Percentiles rank a stretch among this genome's conserved stretches.
phyloP scores from a whole-genome alignment of 2,797 vertebrate genomes.

The Hemitrygon akajei region DNA sequence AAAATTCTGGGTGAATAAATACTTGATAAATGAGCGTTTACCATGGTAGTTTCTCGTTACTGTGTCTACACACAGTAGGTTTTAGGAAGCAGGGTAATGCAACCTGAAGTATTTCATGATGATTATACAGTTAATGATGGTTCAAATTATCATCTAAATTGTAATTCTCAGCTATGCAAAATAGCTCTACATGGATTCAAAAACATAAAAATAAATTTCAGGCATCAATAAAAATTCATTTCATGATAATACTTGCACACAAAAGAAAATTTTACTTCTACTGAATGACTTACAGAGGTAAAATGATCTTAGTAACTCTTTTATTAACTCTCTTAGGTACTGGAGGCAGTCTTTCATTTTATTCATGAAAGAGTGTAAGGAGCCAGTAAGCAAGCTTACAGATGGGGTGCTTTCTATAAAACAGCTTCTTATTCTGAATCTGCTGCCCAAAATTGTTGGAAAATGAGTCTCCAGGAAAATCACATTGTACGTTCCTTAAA shows the following conservation, averaged over 20 bases:
- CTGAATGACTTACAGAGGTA: neutral
- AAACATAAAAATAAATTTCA: neutral
- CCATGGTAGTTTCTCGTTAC: neutral
- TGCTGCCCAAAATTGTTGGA: too few relatives aligned
- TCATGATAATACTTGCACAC: neutral
- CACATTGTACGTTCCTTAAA: too few relatives aligned
- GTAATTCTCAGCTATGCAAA: neutral
- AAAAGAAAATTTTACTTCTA: neutral
- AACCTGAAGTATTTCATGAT: neutral
- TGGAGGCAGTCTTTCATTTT: too few relatives aligned
- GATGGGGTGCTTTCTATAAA: too few relatives aligned
- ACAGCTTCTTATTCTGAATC: too few relatives aligned
- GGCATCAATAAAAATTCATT: neutral
- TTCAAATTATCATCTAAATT: neutral
- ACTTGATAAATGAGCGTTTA: too few relatives aligned
- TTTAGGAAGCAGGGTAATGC: neutral
- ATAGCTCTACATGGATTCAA: neutral
- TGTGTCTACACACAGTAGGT: neutral
- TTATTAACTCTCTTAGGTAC: too few relatives aligned
- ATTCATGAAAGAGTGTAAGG: too few relatives aligned
- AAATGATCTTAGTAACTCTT: neutral
- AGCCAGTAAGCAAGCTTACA: too few relatives aligned
- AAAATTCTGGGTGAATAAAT: too few relatives aligned
- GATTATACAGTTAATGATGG: neutral
- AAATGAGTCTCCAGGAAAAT: too few relatives aligned